Base-by-base conservation (phyloP, 2,113 vertebrate genomes). In the Trematocara macrostoma region DNA sequence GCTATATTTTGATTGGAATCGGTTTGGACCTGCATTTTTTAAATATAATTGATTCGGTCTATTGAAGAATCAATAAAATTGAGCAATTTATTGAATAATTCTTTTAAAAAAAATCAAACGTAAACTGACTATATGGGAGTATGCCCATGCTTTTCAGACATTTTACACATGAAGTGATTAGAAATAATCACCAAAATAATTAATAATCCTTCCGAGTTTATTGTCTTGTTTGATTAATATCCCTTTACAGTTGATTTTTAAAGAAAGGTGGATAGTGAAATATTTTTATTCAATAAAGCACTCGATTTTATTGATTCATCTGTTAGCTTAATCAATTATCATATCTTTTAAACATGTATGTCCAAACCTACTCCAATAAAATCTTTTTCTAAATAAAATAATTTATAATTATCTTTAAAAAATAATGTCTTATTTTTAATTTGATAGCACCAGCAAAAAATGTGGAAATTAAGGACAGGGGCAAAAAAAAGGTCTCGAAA, bases 401-500 rank as follows among this genome's bases (percentile, higher is more conserved):
- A 35, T 64, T 10, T 35, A 64, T 1, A 35, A 4, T n/a, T 35
- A 26, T 26, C 26, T 4, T 31, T 61, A 35, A 61, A 5, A 35
- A 64, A 64, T 61, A 35, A 35, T 35, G 57, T 61, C 0, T 61
- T 1, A 0, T n/a, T 61, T n/a, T 2, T 61, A 35, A 11, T 61
- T 61, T 2, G 16, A 61, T 7, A n/a, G 0, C 31, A 35, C 3
- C 57, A 35, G 31, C 31, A 61, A 1, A 61, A 35, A n/a, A 35
- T 4, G 5, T 35, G 0, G 2, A 35, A 4, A 35, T 64, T 64
- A n/a, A 4, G 16, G 31, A 0, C 10, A 4, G 31, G 16, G 31
- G 0, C 0, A 35, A 61, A 34, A 61, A 34, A 61, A 34, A 8
- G 29, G 8, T 34, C 15, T 34, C 3, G 2, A 0, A 59, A 59